phyloP scores from a whole-genome alignment of 2,113 vertebrate genomes.

The Macrotus californicus region DNA sequence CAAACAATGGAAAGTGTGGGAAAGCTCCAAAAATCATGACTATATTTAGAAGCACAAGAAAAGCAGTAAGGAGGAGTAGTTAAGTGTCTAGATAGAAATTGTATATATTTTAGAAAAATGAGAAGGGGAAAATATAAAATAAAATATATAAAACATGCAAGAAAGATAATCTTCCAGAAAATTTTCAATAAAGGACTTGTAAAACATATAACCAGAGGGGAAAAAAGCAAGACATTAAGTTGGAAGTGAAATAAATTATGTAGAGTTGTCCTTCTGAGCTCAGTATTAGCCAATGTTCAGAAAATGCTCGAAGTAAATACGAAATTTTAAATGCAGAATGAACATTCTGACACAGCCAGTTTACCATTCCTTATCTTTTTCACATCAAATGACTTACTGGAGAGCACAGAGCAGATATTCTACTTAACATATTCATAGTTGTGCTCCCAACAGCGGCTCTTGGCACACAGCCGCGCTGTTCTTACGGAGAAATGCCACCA shows the following conservation, averaged over 20 bases:
- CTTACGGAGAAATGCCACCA: background rate
- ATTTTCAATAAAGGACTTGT: background rate
- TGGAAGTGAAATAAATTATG: background rate
- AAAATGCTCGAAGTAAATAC: background rate
- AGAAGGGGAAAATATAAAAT: background rate
- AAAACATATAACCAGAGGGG: background rate
- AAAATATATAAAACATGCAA: background rate
- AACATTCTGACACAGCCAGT: background rate
- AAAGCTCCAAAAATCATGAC: background rate
- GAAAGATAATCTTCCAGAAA: background rate
- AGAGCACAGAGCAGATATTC: background rate
- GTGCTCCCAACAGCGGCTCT: background rate
- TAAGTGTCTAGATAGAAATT: background rate
- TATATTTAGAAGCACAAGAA: constrained; percentile 19
- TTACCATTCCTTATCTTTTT: background rate
- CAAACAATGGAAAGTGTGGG: background rate
- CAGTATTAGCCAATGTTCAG: background rate
- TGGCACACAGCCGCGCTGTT: background rate
- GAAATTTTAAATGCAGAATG: background rate
- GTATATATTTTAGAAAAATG: background rate
- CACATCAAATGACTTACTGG: background rate
- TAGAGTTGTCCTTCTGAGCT: background rate
- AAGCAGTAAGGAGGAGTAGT: background rate
- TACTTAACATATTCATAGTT: background rate
- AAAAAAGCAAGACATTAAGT: background rate